Conservation (phyloP, 2,888 invertebrate species). For the Sarcophaga caerulescens region DNA sequence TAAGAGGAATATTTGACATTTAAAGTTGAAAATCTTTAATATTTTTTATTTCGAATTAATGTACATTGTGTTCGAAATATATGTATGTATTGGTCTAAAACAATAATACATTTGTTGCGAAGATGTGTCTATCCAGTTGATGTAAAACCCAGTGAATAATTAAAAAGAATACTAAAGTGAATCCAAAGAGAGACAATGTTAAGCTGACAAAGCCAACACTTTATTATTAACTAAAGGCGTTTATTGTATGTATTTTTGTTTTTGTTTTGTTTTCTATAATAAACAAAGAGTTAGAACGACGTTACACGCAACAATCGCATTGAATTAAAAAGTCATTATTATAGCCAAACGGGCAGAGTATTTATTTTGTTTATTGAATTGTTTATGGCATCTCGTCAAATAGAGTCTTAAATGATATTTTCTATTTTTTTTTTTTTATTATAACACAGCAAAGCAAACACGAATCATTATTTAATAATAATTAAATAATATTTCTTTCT, state of each 20-base stretch:
- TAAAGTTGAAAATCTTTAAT: too few relatives aligned
- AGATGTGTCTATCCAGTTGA: background rate
- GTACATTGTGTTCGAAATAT: too few relatives aligned
- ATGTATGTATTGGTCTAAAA: too few relatives aligned
- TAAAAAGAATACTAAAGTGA: background rate
- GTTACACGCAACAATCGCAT: conserved; percentile 54
- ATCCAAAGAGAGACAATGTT: background rate
- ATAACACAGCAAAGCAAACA: background rate
- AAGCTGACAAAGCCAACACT: conserved; percentile 11
- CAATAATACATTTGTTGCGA: too few relatives aligned
- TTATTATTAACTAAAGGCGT: conserved; percentile 37
- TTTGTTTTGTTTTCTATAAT: background rate
- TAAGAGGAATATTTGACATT: too few relatives aligned
- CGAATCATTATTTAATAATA: background rate
- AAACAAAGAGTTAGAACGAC: conserved; percentile 7
- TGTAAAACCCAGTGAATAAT: background rate
- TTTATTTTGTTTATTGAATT: conserved; percentile 45
- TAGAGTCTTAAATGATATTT: too few relatives aligned
- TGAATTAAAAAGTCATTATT: conserved; percentile 64
- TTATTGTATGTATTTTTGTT: background rate
- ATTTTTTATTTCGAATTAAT: too few relatives aligned
- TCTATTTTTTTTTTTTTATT: too few relatives aligned
- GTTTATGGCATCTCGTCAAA: conserved; percentile 1
- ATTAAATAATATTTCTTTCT: background rate
- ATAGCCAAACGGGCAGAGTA: conserved; percentile 1